Evolutionary conservation across 2,797 vertebrate species (phyloP).

Genomic region (Dallia pectoralis): DNA sequence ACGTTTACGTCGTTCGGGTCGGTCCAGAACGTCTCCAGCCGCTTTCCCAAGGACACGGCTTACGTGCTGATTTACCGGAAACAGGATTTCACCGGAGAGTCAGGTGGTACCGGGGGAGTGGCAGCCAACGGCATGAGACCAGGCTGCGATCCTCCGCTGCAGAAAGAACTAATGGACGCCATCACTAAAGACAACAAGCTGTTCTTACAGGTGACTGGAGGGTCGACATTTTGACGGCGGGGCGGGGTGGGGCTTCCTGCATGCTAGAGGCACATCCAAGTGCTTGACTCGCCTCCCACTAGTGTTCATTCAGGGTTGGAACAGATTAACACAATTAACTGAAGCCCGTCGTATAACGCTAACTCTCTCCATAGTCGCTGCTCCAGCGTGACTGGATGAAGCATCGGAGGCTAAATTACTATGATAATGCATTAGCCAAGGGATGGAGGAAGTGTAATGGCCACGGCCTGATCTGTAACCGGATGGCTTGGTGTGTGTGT

Average conservation of each 20-base stretch:
- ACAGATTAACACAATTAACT: background rate
- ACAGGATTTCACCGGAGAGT: conserved; percentile 68
- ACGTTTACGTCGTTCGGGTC: conserved; percentile 96
- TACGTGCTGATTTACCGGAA: conserved; percentile 97
- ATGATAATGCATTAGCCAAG: conserved; percentile 16
- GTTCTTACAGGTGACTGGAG: conserved; percentile 88
- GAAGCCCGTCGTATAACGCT: too few species aligned
- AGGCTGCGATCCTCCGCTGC: conserved; percentile 89
- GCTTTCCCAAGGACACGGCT: conserved; percentile 98
- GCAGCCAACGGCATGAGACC: conserved; percentile 75
- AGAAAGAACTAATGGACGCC: conserved; percentile 97
- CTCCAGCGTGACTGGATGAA: conserved; percentile 1
- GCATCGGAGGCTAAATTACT: background rate
- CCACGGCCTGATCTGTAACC: background rate
- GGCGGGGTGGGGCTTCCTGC: background rate
- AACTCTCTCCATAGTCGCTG: background rate
- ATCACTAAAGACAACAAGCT: conserved; percentile 98
- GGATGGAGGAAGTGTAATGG: background rate
- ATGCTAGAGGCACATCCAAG: background rate
- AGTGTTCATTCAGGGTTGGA: background rate
- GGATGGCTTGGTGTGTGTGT: background rate
- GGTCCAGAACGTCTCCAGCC: conserved; percentile 95
- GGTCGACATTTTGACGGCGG: background rate
- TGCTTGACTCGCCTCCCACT: background rate
- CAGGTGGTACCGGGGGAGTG: conserved; percentile 54